These are phyloP conservation scores for Drosophila grimshawi DNA, from an alignment of 1,140 invertebrate species.

Conservation along the genomic window DNA sequence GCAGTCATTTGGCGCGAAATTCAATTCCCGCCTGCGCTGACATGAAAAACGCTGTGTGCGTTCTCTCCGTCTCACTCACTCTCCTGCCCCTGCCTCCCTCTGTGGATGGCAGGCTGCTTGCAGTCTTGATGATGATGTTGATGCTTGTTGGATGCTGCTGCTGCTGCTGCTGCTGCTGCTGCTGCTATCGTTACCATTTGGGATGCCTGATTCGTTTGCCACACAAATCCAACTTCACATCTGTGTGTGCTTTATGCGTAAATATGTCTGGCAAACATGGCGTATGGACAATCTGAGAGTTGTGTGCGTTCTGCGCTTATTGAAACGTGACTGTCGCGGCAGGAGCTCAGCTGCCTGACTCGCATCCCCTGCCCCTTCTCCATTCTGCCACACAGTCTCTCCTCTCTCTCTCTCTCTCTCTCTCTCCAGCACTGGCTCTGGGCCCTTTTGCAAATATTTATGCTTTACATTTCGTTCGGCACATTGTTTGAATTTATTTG, in stretches of 20 bases:
- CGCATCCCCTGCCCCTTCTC: no score
- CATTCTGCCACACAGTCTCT: background rate
- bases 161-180: slow-evolving; percentile 6
- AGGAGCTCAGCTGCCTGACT: slow-evolving; percentile 62
- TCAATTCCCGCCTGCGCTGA: slow-evolving; percentile 81
- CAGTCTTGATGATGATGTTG: slow-evolving; percentile 64
- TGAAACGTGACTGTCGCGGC: slow-evolving; percentile 72
- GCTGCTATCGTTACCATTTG: slow-evolving; percentile 61
- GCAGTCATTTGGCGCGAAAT: slow-evolving; percentile 81
- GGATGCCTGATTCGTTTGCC: slow-evolving; percentile 7
- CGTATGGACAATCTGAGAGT: slow-evolving; percentile 74
- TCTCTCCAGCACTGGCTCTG: slow-evolving; percentile 10
- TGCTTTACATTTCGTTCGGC: slow-evolving; percentile 80
- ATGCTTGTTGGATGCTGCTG: slow-evolving; percentile 20
- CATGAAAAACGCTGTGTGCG: slow-evolving; percentile 60
- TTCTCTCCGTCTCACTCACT: background rate
- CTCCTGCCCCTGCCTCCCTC: background rate
- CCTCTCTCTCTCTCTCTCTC: background rate
- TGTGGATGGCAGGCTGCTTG: slow-evolving; percentile 14
- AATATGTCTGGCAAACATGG: slow-evolving; percentile 74
- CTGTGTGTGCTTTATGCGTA: slow-evolving; percentile 66
- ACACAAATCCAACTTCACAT: slow-evolving; percentile 1
- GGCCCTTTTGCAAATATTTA: slow-evolving; percentile 80
- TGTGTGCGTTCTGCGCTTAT: slow-evolving; percentile 50
- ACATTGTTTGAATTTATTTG: slow-evolving; percentile 83